phyloP scores from a whole-genome alignment of 2,797 vertebrate species.

The Etheostoma nigrum region DNA sequence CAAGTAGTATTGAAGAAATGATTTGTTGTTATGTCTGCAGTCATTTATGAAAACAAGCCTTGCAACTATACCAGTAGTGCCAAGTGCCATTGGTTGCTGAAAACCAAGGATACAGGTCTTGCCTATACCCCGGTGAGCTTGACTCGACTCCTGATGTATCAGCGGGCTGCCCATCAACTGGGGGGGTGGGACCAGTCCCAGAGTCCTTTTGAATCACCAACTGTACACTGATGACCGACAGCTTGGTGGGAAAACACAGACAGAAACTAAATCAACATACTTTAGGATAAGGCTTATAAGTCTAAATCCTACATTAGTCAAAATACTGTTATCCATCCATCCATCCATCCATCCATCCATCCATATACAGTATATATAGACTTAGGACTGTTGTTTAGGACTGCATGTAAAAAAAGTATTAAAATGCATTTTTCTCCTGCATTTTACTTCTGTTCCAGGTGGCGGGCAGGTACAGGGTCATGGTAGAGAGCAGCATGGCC shows the following conservation, averaged over 20 bases:
- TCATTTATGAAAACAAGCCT: background rate
- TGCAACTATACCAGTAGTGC: background rate
- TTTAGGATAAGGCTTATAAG: background rate
- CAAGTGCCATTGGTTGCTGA: background rate
- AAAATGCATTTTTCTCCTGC: background rate
- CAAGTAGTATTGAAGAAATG: background rate
- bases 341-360: background rate
- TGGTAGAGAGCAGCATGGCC: slow-evolving; percentile 88
- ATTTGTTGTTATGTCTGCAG: background rate
- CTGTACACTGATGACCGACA: background rate
- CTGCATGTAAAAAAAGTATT: background rate
- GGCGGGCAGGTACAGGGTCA: slow-evolving; percentile 90
- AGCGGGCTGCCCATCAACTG: background rate
- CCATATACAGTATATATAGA: too few species aligned
- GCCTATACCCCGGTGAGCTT: background rate
- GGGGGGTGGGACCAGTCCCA: background rate
- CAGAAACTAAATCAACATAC: background rate
- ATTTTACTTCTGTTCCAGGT: slow-evolving; percentile 75
- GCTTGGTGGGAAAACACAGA: background rate
- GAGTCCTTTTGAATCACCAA: background rate
- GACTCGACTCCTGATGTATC: background rate
- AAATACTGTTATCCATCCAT: background rate
- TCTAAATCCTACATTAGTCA: background rate
- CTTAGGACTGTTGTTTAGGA: background rate
- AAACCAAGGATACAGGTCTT: background rate